These are phyloP conservation scores for Dynastes tityus DNA, from an alignment of 2,888 invertebrate species.

Conservation along the genomic window DNA sequence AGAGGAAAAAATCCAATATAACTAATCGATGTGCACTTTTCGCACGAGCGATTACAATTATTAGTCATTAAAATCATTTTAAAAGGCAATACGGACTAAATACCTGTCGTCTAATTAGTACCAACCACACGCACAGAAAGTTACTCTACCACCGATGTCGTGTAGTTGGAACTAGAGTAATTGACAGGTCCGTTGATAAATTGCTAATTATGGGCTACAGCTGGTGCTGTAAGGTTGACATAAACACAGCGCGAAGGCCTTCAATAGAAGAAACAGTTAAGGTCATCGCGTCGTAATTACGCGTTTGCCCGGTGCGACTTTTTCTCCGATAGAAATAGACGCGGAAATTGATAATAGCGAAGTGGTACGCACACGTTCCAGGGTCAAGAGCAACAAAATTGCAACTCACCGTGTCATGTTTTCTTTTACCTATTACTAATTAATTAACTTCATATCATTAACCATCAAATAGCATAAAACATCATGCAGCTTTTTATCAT, in stretches of 20 bases:
- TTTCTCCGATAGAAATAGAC: slow-evolving; percentile 16
- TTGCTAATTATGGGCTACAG: slow-evolving; percentile 14
- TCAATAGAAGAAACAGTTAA: slow-evolving; percentile 29
- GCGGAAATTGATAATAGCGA: slow-evolving; percentile 19
- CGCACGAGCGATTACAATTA: not conserved
- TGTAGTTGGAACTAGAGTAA: slow-evolving; percentile 3
- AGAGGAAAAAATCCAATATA: not conserved
- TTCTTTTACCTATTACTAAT: not conserved
- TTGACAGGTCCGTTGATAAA: slow-evolving; percentile 31
- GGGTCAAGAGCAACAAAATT: slow-evolving; percentile 15
- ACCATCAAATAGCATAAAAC: too few relatives aligned
- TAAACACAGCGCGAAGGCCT: slow-evolving; percentile 11
- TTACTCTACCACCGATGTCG: not conserved
- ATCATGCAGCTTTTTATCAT: too few relatives aligned
- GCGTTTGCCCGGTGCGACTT: not conserved
- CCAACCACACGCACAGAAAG: slow-evolving; percentile 9
- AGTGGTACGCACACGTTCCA: not conserved
- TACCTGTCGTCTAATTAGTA: not conserved
- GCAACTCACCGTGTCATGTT: slow-evolving; percentile 7
- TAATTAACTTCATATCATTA: not conserved
- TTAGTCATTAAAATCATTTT: slow-evolving; percentile 8
- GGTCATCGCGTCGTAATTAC: slow-evolving; percentile 28
- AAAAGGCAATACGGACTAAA: slow-evolving; percentile 15
- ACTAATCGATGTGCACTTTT: not conserved
- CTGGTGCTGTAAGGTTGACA: slow-evolving; percentile 11